phyloP scores from a whole-genome alignment of 2,113 vertebrate species.

The Semicossyphus pulcher region DNA sequence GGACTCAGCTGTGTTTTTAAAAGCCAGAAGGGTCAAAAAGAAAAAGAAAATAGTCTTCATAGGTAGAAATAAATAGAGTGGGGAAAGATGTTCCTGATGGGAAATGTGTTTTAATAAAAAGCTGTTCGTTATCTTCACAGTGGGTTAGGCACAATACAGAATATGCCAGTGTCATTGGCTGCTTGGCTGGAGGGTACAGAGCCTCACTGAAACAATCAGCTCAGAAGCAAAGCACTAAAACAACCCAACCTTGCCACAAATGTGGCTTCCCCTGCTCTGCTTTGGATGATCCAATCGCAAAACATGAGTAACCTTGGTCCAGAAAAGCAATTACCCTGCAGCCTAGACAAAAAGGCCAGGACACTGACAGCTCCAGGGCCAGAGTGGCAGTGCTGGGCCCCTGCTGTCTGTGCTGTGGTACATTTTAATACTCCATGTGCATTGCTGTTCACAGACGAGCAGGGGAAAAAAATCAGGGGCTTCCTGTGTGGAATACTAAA shows the following conservation, averaged over 20 bases:
- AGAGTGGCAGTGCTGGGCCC: slow-evolving; percentile 25
- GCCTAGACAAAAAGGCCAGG: slow-evolving; percentile 54
- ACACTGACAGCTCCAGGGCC: slow-evolving; percentile 44
- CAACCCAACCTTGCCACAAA: slow-evolving; percentile 60
- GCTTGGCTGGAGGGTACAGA: slow-evolving; percentile 41
- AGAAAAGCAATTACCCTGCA: slow-evolving; percentile 76
- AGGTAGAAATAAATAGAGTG: slow-evolving; percentile 68
- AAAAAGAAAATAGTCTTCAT: slow-evolving; percentile 57
- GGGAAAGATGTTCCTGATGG: slow-evolving; percentile 60
- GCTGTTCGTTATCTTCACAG: slow-evolving; percentile 53
- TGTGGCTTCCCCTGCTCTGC: slow-evolving; percentile 56
- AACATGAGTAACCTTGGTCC: slow-evolving; percentile 68
- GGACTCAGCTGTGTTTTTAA: slow-evolving; percentile 60
- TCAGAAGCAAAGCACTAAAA: slow-evolving; percentile 66
- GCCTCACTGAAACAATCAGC: slow-evolving; percentile 71
- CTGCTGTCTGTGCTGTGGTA: slow-evolving; percentile 26
- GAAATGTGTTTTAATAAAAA: slow-evolving; percentile 73
- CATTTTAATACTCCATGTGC: slow-evolving; percentile 59
- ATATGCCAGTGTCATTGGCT: slow-evolving; percentile 35
- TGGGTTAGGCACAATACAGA: slow-evolving; percentile 50
- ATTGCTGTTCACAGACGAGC: slow-evolving; percentile 43
- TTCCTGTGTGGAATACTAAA: slow-evolving; percentile 13
- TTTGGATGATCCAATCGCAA: slow-evolving; percentile 68
- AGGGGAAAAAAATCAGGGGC: background rate
- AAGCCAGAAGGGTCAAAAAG: slow-evolving; percentile 53